A percentile compares a stretch with the other conserved stretches of the same genome.
Evolutionary conservation across 1,140 invertebrate genomes (phyloP).

Genomic region (Bursaphelenchus mucronatus): DNA sequence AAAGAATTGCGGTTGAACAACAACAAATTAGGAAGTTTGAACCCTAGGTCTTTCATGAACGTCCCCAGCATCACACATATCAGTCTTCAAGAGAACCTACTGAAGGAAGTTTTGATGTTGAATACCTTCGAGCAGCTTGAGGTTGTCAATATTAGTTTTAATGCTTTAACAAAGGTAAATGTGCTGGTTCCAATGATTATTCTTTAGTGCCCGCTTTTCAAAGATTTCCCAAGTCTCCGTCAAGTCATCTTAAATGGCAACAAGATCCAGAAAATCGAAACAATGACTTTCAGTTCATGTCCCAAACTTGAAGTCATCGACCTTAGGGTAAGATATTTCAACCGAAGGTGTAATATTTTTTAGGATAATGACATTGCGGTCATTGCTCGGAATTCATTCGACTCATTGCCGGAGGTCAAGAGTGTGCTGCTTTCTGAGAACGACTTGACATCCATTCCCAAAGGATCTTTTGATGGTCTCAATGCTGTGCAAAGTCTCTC

Average conservation of each 20-base stretch:
- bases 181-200: slow-evolving; percentile 12
- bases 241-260: slow-evolving; percentile 48
- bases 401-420: slow-evolving; percentile 42
- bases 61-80: slow-evolving; percentile 51
- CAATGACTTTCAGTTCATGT: slow-evolving; percentile 54
- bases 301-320: slow-evolving; percentile 48
- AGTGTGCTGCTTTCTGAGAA: slow-evolving; percentile 52
- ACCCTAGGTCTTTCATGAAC: slow-evolving; percentile 58
- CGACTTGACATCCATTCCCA: slow-evolving; percentile 33
- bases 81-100: slow-evolving; percentile 46
- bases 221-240: slow-evolving; percentile 51
- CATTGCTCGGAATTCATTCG: slow-evolving; percentile 55
- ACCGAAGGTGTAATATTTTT: slow-evolving; percentile 11
- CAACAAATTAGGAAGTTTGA: slow-evolving; percentile 42
- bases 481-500: slow-evolving; percentile 52
- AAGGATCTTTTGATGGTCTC: slow-evolving; percentile 61
- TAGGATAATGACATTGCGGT: slow-evolving; percentile 50
- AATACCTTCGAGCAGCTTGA: slow-evolving; percentile 47
- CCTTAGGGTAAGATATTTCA: slow-evolving; percentile 27
- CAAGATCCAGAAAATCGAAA: slow-evolving; percentile 45
- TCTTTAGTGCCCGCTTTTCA: slow-evolving; percentile 51
- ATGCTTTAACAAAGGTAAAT: slow-evolving; percentile 31
- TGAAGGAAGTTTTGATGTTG: slow-evolving; percentile 32
- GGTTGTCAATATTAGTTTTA: slow-evolving; percentile 35
- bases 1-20: slow-evolving; percentile 50